Evolutionary conservation across 2,797 vertebrate species (phyloP), one percentile per base, ranked within the genome.

Genomic region (Ceyx erithaca): DNA sequence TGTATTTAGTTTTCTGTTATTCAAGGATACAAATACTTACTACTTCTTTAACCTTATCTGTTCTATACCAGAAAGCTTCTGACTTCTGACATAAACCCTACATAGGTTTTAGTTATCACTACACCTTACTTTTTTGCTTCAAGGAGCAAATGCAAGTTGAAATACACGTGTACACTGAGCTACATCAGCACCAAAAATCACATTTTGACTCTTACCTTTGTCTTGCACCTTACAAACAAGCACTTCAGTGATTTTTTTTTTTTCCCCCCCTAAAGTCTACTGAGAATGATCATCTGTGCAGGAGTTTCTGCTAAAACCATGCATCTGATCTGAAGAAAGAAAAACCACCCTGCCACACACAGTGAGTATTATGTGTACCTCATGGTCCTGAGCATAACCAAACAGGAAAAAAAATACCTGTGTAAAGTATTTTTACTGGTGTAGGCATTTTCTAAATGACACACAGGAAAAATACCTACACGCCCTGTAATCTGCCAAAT

Each of bases 381-480:
- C 22, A 8, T 6, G 15, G 55, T 43, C 64, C 69, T 48, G 37
- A 61, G 7, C 25, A 33, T 35, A 73, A 79, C 77, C 72, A 71
- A 79, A 89, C 23, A 61, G 70, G 61, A 76, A 86, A 61, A 49
- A 48, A 62, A 49, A 18, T 10, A 90, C 85, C 87, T 92, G 81
- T 20, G 17, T 7, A 69, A n/a, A 58, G 57, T 10, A 23, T 30
- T 46, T 70, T 48, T 46, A 68, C 58, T 77, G 49, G 25, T 69
- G 61, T 69, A 51, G 87, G 80, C 84, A 83, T 77, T 95, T 93
- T 92, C 90, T 90, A 88, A 90, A 90, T 92, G 83, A 92, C 84
- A 94, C 78, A 80, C 26, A 83, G 87, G 80, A 86, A 93, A 82
- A 86, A 93, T 78, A 78, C 79, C 43, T 4, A 33, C 59, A 35